Evolutionary conservation across 2,888 invertebrate genomes (phyloP), one percentile per base, ranked within the genome.

Genomic region (Thelaira solivaga): DNA sequence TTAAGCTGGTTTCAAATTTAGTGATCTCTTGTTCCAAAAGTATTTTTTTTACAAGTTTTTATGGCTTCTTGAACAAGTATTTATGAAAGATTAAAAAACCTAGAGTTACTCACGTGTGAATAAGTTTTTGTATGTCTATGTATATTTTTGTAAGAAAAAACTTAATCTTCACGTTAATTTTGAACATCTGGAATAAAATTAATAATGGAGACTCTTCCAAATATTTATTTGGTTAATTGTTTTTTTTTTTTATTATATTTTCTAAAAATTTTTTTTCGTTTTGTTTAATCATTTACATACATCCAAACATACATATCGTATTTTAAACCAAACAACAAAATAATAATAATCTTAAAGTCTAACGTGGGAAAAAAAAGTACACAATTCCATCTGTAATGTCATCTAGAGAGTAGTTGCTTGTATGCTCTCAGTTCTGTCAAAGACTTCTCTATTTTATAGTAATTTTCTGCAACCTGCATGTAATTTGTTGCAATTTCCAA

Each of bases 401-500:
- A 65, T 57, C n/a, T 22, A 45, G 55, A 68, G 55, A 67, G 6
- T 51, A 34, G 13, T 45, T 26, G 24, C 13, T 20, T 8, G 22
- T 22, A 47, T 68, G 53, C 61, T 67, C 74, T 74, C 61, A 22
- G 51, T 59, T 45, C 34, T 39, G 51, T 61, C 51, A 72, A 64
- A 55, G 61, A 74, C 47, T 71, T 67, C 74, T 74, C 74, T 61
- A 61, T 67, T 53, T 68, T 45, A 13, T 8, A 24, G 53, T 55
- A 41, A 55, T 67, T 59, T 59, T 18, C 47, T 31, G 22, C 74
- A 78, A 74, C 65, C 69, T 72, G 67, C 51, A 59, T 45, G 65
- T 55, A 61, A 39, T 61, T 67, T 73, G 49, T 55, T 72, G 77
- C 72, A 68, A 68, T 69, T 65, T 74, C 69, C 78, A 74, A 78